Evolutionary conservation across 2,888 invertebrate genomes (phyloP).

Genomic region (Polylopha cassiicola): DNA sequence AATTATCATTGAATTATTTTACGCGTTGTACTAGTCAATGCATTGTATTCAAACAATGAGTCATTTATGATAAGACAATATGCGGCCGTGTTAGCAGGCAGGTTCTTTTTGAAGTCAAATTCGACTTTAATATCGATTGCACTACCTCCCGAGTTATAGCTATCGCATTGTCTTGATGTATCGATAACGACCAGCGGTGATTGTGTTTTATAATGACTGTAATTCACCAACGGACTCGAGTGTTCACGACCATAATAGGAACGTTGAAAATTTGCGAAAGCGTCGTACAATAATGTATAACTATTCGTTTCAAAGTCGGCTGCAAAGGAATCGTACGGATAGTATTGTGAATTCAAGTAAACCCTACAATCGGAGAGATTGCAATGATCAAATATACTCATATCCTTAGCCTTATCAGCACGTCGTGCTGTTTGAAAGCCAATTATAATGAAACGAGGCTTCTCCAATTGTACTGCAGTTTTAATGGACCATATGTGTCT

Average conservation of each 20-base stretch:
- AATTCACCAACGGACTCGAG: conserved; percentile 2
- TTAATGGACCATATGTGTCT: conserved; percentile 8
- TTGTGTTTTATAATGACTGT: conserved; percentile 5
- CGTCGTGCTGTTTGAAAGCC: conserved; percentile 13
- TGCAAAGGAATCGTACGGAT: conserved; percentile 9
- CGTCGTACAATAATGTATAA: conserved; percentile 9
- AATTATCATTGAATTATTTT: conserved; percentile 1
- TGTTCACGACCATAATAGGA: conserved; percentile 5
- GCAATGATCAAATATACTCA: conserved; percentile 19
- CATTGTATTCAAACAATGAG: conserved; percentile 10
- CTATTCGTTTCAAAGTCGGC: conserved; percentile 1
- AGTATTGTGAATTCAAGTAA: conserved; percentile 9
- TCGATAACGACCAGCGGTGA: conserved; percentile 12
- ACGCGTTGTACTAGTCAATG: not conserved
- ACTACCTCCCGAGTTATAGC: conserved; percentile 13
- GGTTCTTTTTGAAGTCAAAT: conserved; percentile 12
- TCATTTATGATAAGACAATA: conserved; percentile 17
- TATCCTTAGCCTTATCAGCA: conserved; percentile 12
- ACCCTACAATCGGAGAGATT: conserved; percentile 3
- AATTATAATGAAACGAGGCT: conserved; percentile 18
- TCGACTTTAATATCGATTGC: conserved; percentile 17
- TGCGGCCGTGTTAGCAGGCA: conserved; percentile 7
- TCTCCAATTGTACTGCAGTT: conserved; percentile 12
- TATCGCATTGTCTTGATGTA: conserved; percentile 15
- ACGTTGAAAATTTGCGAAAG: conserved; percentile 12